Percentiles rank a stretch among this genome's conserved stretches.
Evolutionary conservation across 2,888 invertebrate genomes (phyloP).

Genomic region (Bruchidius siliquastri): DNA sequence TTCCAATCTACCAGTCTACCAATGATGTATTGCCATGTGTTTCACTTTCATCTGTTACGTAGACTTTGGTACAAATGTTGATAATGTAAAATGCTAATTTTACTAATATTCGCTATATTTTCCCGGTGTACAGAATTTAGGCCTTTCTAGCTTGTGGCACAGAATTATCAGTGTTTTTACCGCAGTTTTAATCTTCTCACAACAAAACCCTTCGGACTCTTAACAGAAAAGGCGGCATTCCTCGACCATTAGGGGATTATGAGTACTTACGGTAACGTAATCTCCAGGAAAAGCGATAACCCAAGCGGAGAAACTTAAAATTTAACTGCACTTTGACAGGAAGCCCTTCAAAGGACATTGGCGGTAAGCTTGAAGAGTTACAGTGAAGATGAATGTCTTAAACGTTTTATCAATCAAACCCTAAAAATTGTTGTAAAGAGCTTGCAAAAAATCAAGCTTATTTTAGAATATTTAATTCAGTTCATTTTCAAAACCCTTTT

Average conservation of each 20-base stretch:
- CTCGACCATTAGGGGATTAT: constrained; percentile 4
- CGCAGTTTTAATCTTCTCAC: not conserved
- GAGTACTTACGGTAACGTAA: constrained; percentile 6
- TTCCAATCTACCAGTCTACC: too few relatives aligned
- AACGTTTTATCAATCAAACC: constrained; percentile 18
- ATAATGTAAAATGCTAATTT: too few relatives aligned
- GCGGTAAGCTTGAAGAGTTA: constrained; percentile 6
- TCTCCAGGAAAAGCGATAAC: constrained; percentile 4
- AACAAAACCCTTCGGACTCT: not conserved
- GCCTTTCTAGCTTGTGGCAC: not conserved
- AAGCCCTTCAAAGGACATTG: not conserved
- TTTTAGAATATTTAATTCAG: too few relatives aligned
- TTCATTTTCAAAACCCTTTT: too few relatives aligned
- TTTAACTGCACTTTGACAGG: constrained; percentile 14
- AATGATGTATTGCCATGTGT: too few relatives aligned
- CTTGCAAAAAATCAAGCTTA: too few relatives aligned
- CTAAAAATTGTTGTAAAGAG: too few relatives aligned
- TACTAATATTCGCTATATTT: too few relatives aligned
- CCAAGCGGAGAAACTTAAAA: constrained; percentile 21
- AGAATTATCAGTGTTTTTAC: not conserved
- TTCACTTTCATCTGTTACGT: too few relatives aligned
- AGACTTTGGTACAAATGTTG: too few relatives aligned
- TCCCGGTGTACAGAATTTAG: too few relatives aligned
- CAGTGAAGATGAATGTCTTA: constrained; percentile 27
- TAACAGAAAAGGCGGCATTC: not conserved